phyloP scores from a whole-genome alignment of 2,888 invertebrate genomes.

The Acleris emargana region DNA sequence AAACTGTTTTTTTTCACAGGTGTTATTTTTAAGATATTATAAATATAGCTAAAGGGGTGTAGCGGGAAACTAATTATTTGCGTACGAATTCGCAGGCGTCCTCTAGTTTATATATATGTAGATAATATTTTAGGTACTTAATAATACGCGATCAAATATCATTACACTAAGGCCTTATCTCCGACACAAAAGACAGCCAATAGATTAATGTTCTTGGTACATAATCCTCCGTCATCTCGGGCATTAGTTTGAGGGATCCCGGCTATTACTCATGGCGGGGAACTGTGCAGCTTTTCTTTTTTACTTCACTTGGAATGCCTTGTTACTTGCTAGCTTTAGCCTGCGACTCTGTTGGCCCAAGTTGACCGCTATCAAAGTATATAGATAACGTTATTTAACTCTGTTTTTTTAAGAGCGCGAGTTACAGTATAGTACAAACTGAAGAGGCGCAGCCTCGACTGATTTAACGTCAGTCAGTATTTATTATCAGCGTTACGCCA shows the following conservation, averaged over 20 bases:
- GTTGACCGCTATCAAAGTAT: not conserved
- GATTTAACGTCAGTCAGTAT: too few species aligned
- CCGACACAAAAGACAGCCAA: not conserved
- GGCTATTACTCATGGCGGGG: not conserved
- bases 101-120: too few species aligned
- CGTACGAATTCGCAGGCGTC: too few species aligned
- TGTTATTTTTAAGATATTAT: too few species aligned
- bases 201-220: conserved; percentile 2
- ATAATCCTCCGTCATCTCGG: conserved; percentile 1
- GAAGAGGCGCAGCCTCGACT: too few species aligned
- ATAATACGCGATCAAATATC: not conserved
- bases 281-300: not conserved
- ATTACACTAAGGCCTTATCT: conserved; percentile 1
- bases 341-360: not conserved
- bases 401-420: too few species aligned
- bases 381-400: not conserved
- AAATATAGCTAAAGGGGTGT: too few species aligned
- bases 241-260: conserved; percentile 1
- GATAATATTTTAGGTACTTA: too few species aligned
- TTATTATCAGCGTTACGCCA: too few species aligned
- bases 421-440: too few species aligned
- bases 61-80: too few species aligned
- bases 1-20: too few species aligned
- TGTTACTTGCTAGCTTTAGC: not conserved
- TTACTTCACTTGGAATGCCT: not conserved